Evolutionary conservation across 2,888 invertebrate genomes (phyloP), one percentile per base, ranked within the genome.

Genomic region (Oithona nana): DNA sequence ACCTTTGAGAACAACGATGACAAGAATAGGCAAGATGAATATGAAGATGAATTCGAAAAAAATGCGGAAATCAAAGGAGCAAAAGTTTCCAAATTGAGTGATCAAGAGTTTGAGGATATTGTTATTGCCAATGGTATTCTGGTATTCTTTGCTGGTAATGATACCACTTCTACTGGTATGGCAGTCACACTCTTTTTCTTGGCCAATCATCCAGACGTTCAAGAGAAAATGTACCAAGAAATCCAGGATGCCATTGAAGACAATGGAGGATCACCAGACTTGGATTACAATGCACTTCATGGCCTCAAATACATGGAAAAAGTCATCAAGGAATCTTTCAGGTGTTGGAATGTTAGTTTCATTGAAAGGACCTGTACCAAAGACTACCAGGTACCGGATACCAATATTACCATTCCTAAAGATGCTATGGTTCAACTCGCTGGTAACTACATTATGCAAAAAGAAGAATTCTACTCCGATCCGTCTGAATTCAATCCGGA

Each of bases 131-230:
- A 63, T 26, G 57, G 31, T 2, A 26, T 63, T 1, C 28, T 63
- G 11, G 31, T 63, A 24, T 63, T 51, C 57, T 20, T 59, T 30
- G 63, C 63, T 26, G 63, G 63, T 16, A 24, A 29, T 52, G 63
- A 63, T 24, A 63, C 58, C 39, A 58, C 63, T 1, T 63, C 63
- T 3, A 48, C 57, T 26, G 26, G 26, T 20, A 28, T 63, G 29
- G n/a, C 58, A n/a, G 51, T 50, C 13, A 28, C 29, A 1, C 28
- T 50, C 16, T 28, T 50, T 1, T 52, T 48, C 26, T 16, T 63
- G n/a, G 49, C 63, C 22, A 51, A 29, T 26, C 20, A 63, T 30
- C 63, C 58, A 13, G 20, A 50, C 2, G 30, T 51, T 11, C 58
- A 63, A 30, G 58, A 63, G 51, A 49, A 24, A 2, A 26, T 63